Evolutionary conservation across 2,113 vertebrate species (phyloP), one percentile per base, ranked within the genome.

Genomic region (Channa maculata): DNA sequence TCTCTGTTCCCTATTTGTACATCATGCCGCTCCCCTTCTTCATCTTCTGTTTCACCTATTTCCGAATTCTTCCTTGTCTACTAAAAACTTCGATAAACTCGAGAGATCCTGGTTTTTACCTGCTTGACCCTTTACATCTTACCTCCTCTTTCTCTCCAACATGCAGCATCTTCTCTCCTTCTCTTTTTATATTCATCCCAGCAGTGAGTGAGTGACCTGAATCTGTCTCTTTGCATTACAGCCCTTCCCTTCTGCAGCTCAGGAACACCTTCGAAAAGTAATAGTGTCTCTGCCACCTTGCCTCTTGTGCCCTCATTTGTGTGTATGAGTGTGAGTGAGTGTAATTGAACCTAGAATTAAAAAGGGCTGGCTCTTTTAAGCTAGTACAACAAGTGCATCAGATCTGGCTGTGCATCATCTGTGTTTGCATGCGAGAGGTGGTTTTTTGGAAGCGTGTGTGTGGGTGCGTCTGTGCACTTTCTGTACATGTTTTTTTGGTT

Each of bases 181-280:
- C 86, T 80, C 65, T 55, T 77, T 65, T 65, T 79, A 79, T 85
- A 75, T 87, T 83, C 82, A 83, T 87, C 76, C 58, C 68, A 60
- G 76, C 76, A 50, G 80, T 91, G 83, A 89, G 72, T 85, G 88
- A 91, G 46, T 85, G 88, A 90, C 89, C 92, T 89, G 80, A 88
- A 92, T 92, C 79, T 87, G 92, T 93, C 92, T 90, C 75, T 76
- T 85, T 87, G 75, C 80, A 88, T 91, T 91, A 91, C 24, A 81
- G 67, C 73, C 71, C 70, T 44, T 82, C 83, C 79, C 74, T 15
- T 80, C 79, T 50, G 58, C 63, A 51, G 83, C 83, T 83, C 79
- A 82, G 65, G 61, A 87, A 71, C 79, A 86, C 71, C 78, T 89
- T 73, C 6, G n/a, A 86, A 88, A 85, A 77, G 66, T 84, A 82